Percentiles rank a stretch among this genome's conserved stretches.
phyloP scores from a whole-genome alignment of 2,797 vertebrate genomes.

The Anableps anableps region DNA sequence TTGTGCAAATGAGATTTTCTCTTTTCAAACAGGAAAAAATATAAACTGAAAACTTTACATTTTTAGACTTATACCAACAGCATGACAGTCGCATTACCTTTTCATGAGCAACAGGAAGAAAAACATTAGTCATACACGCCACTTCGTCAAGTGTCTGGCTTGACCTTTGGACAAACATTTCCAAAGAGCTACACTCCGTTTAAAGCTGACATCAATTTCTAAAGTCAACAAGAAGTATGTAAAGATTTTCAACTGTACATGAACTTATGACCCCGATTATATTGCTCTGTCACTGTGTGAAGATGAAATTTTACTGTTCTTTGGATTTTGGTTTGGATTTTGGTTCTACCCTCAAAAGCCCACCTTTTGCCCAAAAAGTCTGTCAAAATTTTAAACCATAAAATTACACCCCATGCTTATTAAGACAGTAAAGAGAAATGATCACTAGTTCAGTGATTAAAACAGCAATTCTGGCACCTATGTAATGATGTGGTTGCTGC shows the following conservation, averaged over 20 bases:
- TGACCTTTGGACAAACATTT: constrained; percentile 41
- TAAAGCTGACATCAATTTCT: constrained; percentile 25
- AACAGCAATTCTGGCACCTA: constrained; percentile 11
- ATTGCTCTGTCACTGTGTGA: constrained; percentile 34
- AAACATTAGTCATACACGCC: constrained; percentile 22
- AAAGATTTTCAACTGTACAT: constrained; percentile 8
- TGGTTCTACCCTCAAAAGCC: constrained; percentile 21
- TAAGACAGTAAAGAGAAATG: constrained; percentile 41
- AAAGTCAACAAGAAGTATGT: constrained; percentile 13
- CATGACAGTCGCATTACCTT: constrained; percentile 29
- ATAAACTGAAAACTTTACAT: constrained; percentile 41
- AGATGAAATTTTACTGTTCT: constrained; percentile 20
- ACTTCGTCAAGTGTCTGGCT: constrained; percentile 27
- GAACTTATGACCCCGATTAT: constrained; percentile 33
- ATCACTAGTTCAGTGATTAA: constrained; percentile 45
- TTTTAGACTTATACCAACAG: constrained; percentile 32
- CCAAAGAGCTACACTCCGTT: constrained; percentile 37
- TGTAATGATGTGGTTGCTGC: constrained; percentile 12
- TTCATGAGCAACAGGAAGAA: constrained; percentile 44
- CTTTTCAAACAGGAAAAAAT: constrained; percentile 23
- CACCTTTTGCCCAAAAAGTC: constrained; percentile 20
- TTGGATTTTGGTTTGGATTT: constrained; percentile 55
- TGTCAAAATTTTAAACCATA: constrained; percentile 36
- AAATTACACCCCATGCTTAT: constrained; percentile 36
- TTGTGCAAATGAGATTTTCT: constrained; percentile 66